Evolutionary conservation across 1,140 invertebrate genomes (phyloP), one percentile per base, ranked within the genome.

Genomic region (Cydia fagiglandana): DNA sequence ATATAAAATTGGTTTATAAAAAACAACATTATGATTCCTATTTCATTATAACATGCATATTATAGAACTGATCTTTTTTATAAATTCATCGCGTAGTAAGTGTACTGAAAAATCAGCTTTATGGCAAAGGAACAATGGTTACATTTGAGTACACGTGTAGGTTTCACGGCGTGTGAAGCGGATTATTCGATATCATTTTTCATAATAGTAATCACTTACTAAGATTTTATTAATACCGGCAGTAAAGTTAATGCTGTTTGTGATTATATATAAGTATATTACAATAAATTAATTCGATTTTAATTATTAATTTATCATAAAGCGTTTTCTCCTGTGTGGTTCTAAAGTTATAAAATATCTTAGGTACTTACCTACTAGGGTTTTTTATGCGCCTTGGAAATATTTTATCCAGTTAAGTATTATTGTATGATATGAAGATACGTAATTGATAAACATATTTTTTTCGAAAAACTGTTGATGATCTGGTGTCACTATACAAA

Each of bases 251-350:
- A 53, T 53, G 50, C 50, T n/a, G 15, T 53, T 53, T 53, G 50
- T 53, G 17, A 53, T 53, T 53, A 53, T 53, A n/a, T 13, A 50
- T 0, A 41, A 41, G 2, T 50, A 50, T 1, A 15, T 50, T 50
- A 50, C 13, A 50, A 50, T 50, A 50, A 50, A 15, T 47, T 12
- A 13, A 2, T 15, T 50, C 3, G 12, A 15, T 13, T 50, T 15
- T 50, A 50, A 50, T 50, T 50, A 50, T 50, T 50, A 50, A 50
- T 50, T 50, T 50, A 50, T 50, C 47, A 50, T 50, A 7, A 41
- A 15, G 12, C n/a, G 15, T 53, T 17, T 17, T 53, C n/a, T 53
- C 15, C 5, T 53, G 50, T 5, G 50, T 53, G n/a, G 50, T 53
- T 53, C 4, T 17, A n/a, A 17, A n/a, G 12, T 53, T 17, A 53